Evolutionary conservation across 2,113 vertebrate species (phyloP).

Genomic region (Porphyrio hochstetteri): DNA sequence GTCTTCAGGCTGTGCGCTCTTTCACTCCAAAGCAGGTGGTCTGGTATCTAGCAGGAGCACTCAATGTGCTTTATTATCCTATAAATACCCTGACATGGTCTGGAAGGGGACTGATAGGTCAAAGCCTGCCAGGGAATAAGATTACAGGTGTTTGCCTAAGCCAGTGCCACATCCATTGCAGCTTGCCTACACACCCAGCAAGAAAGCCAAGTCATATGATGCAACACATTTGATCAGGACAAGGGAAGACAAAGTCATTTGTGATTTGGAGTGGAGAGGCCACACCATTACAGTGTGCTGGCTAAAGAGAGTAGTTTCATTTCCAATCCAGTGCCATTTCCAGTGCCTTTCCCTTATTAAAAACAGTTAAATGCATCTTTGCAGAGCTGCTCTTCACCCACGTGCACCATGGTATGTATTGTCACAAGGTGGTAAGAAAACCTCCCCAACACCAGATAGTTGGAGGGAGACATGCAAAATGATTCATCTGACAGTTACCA

Average conservation of each 20-base stretch:
- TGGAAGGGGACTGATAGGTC: background rate
- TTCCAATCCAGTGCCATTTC: background rate
- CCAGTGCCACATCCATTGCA: background rate
- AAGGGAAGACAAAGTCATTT: background rate
- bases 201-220: background rate
- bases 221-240: background rate
- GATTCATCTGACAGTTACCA: background rate
- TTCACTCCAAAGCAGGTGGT: background rate
- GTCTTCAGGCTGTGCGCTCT: background rate
- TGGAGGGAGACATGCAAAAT: background rate
- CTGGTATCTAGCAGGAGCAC: background rate
- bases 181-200: background rate
- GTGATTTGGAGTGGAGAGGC: background rate
- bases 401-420: rapidly evolving
- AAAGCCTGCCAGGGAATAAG: background rate
- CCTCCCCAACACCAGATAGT: background rate
- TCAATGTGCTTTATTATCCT: background rate
- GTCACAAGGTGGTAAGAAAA: background rate
- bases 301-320: background rate
- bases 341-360: background rate
- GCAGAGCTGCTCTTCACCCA: background rate
- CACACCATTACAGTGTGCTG: background rate
- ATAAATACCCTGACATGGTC: background rate
- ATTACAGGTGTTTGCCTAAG: background rate
- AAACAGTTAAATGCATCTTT: background rate